Evolutionary conservation across 2,888 invertebrate species (phyloP).

Genomic region (Acleris literana): DNA sequence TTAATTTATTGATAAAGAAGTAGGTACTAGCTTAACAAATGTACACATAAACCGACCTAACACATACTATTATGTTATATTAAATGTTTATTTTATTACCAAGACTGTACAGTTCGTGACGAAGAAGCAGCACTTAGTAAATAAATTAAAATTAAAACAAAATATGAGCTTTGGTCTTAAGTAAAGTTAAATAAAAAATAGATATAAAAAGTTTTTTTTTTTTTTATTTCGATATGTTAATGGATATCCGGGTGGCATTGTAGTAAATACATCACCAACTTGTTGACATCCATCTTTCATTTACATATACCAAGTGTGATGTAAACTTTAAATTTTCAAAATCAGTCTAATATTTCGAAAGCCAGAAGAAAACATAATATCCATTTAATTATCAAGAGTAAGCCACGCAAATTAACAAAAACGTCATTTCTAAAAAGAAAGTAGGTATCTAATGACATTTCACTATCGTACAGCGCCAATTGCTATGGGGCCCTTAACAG

Average conservation of each 20-base stretch:
- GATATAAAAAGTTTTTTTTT: constrained; percentile 49
- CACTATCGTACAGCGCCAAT: neutral
- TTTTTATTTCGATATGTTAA: constrained; percentile 20
- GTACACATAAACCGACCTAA: constrained; percentile 63
- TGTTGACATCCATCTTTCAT: no score
- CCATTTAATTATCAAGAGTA: constrained; percentile 14
- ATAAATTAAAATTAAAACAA: constrained; percentile 49
- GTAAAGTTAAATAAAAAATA: constrained; percentile 56
- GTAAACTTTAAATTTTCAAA: neutral
- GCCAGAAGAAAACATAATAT: neutral
- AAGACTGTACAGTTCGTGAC: constrained; percentile 53
- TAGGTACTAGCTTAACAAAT: constrained; percentile 59
- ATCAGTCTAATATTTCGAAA: neutral
- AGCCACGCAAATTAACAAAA: constrained; percentile 13
- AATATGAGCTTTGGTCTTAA: constrained; percentile 73
- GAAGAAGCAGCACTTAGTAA: constrained; percentile 48
- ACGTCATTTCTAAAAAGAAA: constrained; percentile 3
- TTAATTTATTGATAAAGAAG: constrained; percentile 77
- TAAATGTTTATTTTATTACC: constrained; percentile 42
- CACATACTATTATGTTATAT: constrained; percentile 48
- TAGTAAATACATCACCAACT: neutral
- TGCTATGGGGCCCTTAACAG: neutral
- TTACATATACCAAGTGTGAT: neutral
- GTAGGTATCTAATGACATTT: neutral
- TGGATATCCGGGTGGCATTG: neutral